These are phyloP conservation scores for Drosophila robusta DNA, from an alignment of 2,888 invertebrate species.

Conservation along the genomic window DNA sequence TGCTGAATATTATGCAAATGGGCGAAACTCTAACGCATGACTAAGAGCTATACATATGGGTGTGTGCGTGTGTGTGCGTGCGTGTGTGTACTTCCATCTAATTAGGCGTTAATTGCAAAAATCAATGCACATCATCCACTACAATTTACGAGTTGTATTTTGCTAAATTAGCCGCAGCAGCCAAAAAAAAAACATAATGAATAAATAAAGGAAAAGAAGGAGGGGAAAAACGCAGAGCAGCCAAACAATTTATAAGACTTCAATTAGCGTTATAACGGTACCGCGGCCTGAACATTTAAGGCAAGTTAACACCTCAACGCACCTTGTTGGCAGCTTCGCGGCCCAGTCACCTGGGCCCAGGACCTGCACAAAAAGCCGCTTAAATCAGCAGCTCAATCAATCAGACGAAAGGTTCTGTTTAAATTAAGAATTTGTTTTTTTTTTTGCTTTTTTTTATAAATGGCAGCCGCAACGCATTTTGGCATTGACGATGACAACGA, in stretches of 20 bases:
- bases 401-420: slow-evolving; percentile 69
- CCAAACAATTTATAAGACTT: slow-evolving; percentile 64
- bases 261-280: slow-evolving; percentile 75
- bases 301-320: slow-evolving; percentile 73
- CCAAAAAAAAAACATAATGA: slow-evolving; percentile 4
- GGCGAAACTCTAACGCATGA: slow-evolving; percentile 10
- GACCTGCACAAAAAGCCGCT: slow-evolving; percentile 59
- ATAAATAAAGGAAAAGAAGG: background rate
- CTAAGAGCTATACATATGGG: slow-evolving; percentile 2
- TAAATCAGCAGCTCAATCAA: slow-evolving; percentile 79
- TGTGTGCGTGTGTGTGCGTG: background rate
- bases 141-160: slow-evolving; percentile 31
- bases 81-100: slow-evolving; percentile 37
- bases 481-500: slow-evolving; percentile 27
- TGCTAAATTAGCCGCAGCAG: slow-evolving; percentile 35
- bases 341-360: slow-evolving; percentile 16
- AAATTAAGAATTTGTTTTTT: slow-evolving; percentile 60
- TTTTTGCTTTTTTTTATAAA: slow-evolving; percentile 32
- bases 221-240: slow-evolving; percentile 1
- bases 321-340: slow-evolving; percentile 31
- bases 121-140: slow-evolving; percentile 57
- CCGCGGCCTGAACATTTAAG: slow-evolving; percentile 53
- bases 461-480: slow-evolving; percentile 42
- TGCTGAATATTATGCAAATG: slow-evolving; percentile 47
- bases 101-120: slow-evolving; percentile 73